A percentile compares a stretch with the other conserved stretches of the same genome.
phyloP scores from a whole-genome alignment of 2,888 invertebrate species.

The Danaus chrysippus region DNA sequence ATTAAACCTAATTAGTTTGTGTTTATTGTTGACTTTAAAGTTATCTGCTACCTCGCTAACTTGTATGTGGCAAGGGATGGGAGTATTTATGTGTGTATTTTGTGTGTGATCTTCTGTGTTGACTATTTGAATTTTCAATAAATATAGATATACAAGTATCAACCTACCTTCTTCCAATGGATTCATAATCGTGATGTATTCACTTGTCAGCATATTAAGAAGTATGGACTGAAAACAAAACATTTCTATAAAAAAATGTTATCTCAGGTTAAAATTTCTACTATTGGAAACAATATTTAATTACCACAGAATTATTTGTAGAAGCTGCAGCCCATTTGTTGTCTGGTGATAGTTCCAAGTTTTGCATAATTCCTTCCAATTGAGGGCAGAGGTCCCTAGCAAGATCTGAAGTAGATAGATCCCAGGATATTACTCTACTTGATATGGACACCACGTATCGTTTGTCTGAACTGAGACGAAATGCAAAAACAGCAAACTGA shows the following conservation, averaged over 20 bases:
- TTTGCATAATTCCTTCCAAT: slow-evolving; percentile 97
- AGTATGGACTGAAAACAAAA: slow-evolving; percentile 84
- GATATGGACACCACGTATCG: slow-evolving; percentile 97
- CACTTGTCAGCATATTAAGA: slow-evolving; percentile 95
- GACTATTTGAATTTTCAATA: background rate
- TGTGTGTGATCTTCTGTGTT: background rate
- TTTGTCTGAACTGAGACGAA: slow-evolving; percentile 92
- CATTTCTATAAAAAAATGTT: slow-evolving; percentile 8
- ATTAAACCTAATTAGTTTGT: too few relatives aligned
- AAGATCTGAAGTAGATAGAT: slow-evolving; percentile 96
- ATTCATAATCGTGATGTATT: slow-evolving; percentile 92
- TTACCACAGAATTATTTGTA: slow-evolving; percentile 95
- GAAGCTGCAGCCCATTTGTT: slow-evolving; percentile 97
- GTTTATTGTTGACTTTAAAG: too few relatives aligned
- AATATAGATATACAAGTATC: background rate
- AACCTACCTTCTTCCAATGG: slow-evolving; percentile 83
- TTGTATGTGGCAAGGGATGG: too few relatives aligned
- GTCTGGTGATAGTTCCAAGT: slow-evolving; percentile 93
- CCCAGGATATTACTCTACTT: slow-evolving; percentile 98
- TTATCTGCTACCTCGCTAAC: too few relatives aligned
- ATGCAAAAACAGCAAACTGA: slow-evolving; percentile 97
- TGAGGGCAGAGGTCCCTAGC: slow-evolving; percentile 94
- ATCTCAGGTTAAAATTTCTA: background rate
- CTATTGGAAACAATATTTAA: slow-evolving; percentile 11
- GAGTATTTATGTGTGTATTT: too few relatives aligned